phyloP scores from a whole-genome alignment of 2,113 vertebrate genomes.

The Eublepharis macularius region DNA sequence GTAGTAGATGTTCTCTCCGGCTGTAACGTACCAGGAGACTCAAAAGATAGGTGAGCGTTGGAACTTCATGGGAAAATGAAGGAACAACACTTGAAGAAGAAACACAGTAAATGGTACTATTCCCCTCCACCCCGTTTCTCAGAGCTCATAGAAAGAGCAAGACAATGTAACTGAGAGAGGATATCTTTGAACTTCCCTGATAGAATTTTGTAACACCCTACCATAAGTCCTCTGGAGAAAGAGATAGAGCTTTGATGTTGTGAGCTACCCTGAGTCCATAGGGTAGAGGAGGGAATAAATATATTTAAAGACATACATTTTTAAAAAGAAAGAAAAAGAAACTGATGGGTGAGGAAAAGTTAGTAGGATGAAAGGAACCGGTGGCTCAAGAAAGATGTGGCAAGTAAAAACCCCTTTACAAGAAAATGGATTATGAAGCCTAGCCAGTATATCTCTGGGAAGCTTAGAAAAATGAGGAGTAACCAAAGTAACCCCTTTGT shows the following conservation, averaged over 20 bases:
- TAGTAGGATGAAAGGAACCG: not conserved
- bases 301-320: not conserved
- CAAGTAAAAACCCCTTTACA: not conserved
- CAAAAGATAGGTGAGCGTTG: slow-evolving; percentile 36
- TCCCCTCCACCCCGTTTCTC: slow-evolving; percentile 5
- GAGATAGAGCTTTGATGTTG: not conserved
- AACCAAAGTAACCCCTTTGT: not conserved
- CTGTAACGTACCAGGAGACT: slow-evolving; percentile 6
- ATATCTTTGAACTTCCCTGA: slow-evolving; percentile 47
- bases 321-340: not conserved
- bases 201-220: slow-evolving; percentile 19
- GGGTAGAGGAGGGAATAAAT: not conserved
- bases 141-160: slow-evolving; percentile 12
- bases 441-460: slow-evolving; percentile 18
- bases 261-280: not conserved
- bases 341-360: not conserved
- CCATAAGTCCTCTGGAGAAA: not conserved
- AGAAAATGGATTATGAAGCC: slow-evolving; percentile 12
- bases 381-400: slow-evolving; percentile 13
- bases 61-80: slow-evolving; percentile 5
- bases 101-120: not conserved
- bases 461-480: slow-evolving; percentile 18
- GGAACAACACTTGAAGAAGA: slow-evolving; percentile 43
- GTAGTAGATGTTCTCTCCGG: slow-evolving; percentile 10
- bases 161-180: slow-evolving; percentile 11